Base-by-base conservation (phyloP, 1,140 invertebrate genomes). In the Dendrolimus punctatus region DNA sequence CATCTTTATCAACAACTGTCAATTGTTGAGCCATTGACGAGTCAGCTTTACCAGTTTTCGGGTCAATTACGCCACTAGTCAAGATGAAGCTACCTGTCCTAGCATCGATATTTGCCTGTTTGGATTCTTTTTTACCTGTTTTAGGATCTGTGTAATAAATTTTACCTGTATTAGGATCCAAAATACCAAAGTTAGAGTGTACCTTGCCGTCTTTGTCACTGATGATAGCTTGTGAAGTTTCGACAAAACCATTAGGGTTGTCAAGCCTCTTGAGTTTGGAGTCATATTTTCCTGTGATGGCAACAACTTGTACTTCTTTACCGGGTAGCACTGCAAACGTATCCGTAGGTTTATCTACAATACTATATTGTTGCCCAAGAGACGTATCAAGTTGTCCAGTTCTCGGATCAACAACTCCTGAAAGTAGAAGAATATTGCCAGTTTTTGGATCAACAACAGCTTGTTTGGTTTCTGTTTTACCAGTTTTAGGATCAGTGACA, bases 1-100 rank as follows among this genome's bases (percentile, higher is more conserved):
- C 89, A 73, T 92, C 90, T 64, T 89, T 91, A 62, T 92, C 90
- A 36, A 90, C 89, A 50, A 92, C 89, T 64, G 88, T 90, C 39
- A 92, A 88, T 56, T 91, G 88, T 72, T 92, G 90, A 48, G 88
- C 90, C 41, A 91, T 74, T 5, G 86, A 76, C 1, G 88, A 89
- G 69, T 92, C 91, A 39, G 87, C 61, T 61, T 89, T 88, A 46
- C 90, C 91, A 0, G 91, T 91, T 62, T 90, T 90, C 0, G 90
- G 90, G 76, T 91, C 90, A 47, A 90, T 85, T 6, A 91, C 89
- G 7, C 90, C 91, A 5, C 84, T 83, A 2, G 89, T 88, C 47
- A 92, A 74, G 55, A 87, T 88, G 57, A 89, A 89, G 66, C 91
- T 90, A 5, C 89, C 86, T 46, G 86, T 87, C 60, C 77, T 87